Evolutionary conservation across 1,140 invertebrate species (phyloP), one percentile per base, ranked within the genome.

Genomic region (Neoseiulus cucumeris): DNA sequence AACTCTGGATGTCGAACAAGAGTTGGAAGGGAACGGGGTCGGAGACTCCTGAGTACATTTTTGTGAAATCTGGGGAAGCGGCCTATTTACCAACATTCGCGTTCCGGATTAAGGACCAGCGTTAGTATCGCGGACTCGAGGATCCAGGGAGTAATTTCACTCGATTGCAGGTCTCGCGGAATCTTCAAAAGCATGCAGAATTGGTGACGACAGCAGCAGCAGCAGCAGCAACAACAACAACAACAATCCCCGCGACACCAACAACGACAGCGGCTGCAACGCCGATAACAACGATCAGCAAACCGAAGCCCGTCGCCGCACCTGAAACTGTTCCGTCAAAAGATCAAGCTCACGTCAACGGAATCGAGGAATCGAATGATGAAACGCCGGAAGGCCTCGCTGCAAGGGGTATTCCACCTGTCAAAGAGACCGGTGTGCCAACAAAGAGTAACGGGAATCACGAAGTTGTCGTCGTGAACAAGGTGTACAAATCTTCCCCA

Each of bases 331-430:
- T 39, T 4, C 9, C 33, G 33, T 39, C 33, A 9, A 39, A 39
- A 9, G 66, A 68, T 17, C 74, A 77, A 41, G 76, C 77, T 4
- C 74, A 74, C 73, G 33, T 71, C 72, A 22, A 76, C 71, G 67
- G 66, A 45, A 65, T 65, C 66, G 64, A 65, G 55, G 67, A 66
- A 70, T 39, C 65, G 55, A 42, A 67, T 64, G 9, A 69, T 14
- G 33, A 14, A 25, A 25, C 51, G 22, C 25, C 14, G 1, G 51
- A 59, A 33, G 14, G 25, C 25, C 51, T 59, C 5, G 51, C 51
- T 33, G 25, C 51, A 2, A n/a, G 51, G 51, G 51, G 51, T 20
- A 33, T 59, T 33, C 14, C 14, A 2, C 51, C 51, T 17, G 22
- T 33, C 14, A 29, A 25, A n/a, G 51, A 59, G 51, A 18, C 51